phyloP scores from a whole-genome alignment of 2,797 vertebrate genomes.

The Martes flavigula region DNA sequence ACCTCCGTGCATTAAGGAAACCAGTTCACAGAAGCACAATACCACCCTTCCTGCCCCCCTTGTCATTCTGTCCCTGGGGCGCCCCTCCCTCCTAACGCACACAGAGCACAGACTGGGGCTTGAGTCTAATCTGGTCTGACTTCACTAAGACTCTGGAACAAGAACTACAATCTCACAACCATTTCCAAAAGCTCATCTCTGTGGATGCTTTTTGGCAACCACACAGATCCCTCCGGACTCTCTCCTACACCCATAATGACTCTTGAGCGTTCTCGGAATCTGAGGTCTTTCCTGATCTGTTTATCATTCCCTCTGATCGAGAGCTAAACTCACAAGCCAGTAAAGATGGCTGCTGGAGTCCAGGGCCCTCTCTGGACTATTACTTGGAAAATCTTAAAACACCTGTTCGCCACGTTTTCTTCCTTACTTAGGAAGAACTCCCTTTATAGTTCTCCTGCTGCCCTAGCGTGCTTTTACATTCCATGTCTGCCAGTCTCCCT shows the following conservation, averaged over 20 bases:
- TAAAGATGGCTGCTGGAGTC: not conserved
- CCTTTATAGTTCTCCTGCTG: not conserved
- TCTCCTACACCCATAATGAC: not conserved
- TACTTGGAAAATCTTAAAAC: conserved; percentile 27
- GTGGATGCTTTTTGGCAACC: conserved; percentile 19
- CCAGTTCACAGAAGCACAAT: conserved; percentile 68
- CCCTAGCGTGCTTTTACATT: not conserved
- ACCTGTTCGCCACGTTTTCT: conserved; percentile 31
- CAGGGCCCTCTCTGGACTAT: not conserved
- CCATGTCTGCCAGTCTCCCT: conserved; percentile 15
- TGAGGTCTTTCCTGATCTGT: not conserved
- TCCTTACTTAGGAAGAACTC: not conserved
- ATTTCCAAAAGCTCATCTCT: conserved; percentile 37
- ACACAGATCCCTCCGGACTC: not conserved
- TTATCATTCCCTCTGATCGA: not conserved
- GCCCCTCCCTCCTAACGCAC: not conserved
- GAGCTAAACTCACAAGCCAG: not conserved
- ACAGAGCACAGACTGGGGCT: conserved; percentile 54
- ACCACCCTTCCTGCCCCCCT: fast-evolving
- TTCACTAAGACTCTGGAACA: conserved; percentile 69
- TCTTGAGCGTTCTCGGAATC: not conserved
- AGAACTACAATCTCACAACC: conserved; percentile 75
- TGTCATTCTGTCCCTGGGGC: not conserved
- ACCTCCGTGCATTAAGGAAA: conserved; percentile 75
- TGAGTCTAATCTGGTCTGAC: conserved; percentile 60